A percentile compares a stretch with the other conserved stretches of the same genome.
These are phyloP conservation scores for Parnassius smintheus DNA, from an alignment of 2,888 invertebrate species.

Conservation along the genomic window DNA sequence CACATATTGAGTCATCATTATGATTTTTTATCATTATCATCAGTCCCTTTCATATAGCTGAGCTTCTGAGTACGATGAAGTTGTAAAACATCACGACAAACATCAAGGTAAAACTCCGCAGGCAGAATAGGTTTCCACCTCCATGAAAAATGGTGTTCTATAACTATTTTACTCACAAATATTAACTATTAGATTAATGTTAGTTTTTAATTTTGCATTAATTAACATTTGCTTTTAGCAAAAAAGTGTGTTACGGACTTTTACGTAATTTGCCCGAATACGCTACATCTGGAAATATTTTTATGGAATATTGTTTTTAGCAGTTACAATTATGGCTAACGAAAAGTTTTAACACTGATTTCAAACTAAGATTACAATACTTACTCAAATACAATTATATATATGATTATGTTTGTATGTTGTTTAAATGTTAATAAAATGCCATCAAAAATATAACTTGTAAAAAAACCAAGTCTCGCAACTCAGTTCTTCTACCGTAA, in stretches of 20 bases:
- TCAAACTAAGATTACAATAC: conserved; percentile 1
- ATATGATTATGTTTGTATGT: not conserved
- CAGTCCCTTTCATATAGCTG: too few species aligned
- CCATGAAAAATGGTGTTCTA: too few species aligned
- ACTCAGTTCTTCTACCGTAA: too few species aligned
- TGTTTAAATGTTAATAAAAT: not conserved
- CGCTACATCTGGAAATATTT: not conserved
- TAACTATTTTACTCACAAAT: too few species aligned
- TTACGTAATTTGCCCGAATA: conserved; percentile 8
- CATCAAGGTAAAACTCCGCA: too few species aligned
- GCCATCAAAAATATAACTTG: too few species aligned
- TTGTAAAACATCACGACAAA: too few species aligned
- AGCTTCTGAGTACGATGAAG: too few species aligned
- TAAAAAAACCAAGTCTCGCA: too few species aligned
- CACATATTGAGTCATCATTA: too few species aligned
- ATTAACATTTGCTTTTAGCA: conserved; percentile 17
- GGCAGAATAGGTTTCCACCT: too few species aligned
- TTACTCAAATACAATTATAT: not conserved
- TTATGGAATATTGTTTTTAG: conserved; percentile 10
- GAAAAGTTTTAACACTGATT: not conserved
- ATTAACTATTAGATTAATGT: not conserved
- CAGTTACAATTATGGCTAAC: conserved; percentile 1
- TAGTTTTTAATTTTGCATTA: conserved; percentile 9
- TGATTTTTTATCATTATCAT: too few species aligned
- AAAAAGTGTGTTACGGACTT: not conserved